Base-by-base conservation (phyloP, 23 tunicate species). In the Halocynthia roretzi region DNA sequence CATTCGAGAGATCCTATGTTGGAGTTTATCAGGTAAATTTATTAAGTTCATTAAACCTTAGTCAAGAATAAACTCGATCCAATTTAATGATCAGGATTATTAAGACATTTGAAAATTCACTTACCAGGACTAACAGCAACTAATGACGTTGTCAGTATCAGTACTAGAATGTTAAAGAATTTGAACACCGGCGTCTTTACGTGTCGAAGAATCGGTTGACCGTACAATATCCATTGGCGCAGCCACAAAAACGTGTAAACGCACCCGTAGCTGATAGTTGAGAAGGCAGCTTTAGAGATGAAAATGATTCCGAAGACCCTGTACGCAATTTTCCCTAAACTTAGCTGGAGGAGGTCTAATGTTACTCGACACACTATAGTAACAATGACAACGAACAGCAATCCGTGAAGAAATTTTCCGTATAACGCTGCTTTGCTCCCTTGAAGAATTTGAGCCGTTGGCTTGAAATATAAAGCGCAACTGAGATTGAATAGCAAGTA, bases 161-260 rank as follows among this genome's bases (percentile, higher is more conserved):
- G 63, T 17, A 74, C 78, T n/a, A 74, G 56, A 54, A 74, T 74
- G 63, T 74, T 74, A 5, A 74, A 74, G 9, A 54, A 14, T 56
- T 74, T 74, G 78, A 74, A 74, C 31, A 44, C 20, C 14, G 14
- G 55, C 63, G 78, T 74, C 71, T 74, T 74, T 54, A 74, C 78
- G 19, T 74, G 19, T 53, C 56, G 55, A 22, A 74, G 22, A 53
- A 54, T 54, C 9, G 78, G 78, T 56, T 74, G 78, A 48, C 56
- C 78, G 78, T 74, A 74, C 78, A 74, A 54, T 54, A 74, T 53
- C 78, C 78, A 74, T 56, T 74, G 78, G 8, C 78, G 71, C 63
- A 74, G 56, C 78, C 78, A 74, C 10, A 74, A 53, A 74, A 74
- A 74, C 19, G 66, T 64, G 31, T 74, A 74, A 2, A 74, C 78